phyloP scores from a whole-genome alignment of 2,113 vertebrate genomes.

The Salminus brasiliensis region DNA sequence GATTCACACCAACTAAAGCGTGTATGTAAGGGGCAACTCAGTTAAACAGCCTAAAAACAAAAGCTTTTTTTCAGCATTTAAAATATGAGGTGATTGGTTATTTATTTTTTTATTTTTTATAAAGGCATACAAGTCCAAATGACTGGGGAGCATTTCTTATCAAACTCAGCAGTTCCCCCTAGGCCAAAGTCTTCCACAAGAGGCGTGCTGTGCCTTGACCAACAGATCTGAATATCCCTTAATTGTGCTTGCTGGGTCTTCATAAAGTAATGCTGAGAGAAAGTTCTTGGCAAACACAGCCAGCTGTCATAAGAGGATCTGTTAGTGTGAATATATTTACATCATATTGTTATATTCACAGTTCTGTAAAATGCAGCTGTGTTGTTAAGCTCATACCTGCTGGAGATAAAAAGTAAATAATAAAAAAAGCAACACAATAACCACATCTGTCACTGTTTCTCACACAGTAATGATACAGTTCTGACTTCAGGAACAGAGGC shows the following conservation, averaged over 20 bases:
- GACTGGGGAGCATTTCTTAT: no score
- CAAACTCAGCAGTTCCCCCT: not conserved
- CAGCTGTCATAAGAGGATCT: not conserved
- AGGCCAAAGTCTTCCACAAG: not conserved
- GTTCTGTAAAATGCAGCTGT: not conserved
- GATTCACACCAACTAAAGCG: no score
- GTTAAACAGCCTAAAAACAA: no score
- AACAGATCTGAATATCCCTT: not conserved
- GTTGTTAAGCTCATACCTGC: not conserved
- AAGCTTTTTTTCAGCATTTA: no score
- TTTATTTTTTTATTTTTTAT: not conserved
- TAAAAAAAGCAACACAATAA: not conserved
- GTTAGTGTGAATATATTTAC: not conserved
- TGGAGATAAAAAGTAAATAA: not conserved
- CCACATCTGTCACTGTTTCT: conserved; percentile 11
- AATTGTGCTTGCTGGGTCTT: not conserved
- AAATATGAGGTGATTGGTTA: no score
- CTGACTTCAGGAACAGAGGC: not conserved
- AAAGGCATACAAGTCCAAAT: not conserved
- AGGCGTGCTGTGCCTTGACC: not conserved
- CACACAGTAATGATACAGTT: not conserved
- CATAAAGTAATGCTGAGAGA: not conserved
- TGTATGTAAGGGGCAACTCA: no score
- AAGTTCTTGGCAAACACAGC: not conserved
- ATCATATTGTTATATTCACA: not conserved